Conservation (phyloP, 2,888 invertebrate species). For the Adineta ricciae region DNA sequence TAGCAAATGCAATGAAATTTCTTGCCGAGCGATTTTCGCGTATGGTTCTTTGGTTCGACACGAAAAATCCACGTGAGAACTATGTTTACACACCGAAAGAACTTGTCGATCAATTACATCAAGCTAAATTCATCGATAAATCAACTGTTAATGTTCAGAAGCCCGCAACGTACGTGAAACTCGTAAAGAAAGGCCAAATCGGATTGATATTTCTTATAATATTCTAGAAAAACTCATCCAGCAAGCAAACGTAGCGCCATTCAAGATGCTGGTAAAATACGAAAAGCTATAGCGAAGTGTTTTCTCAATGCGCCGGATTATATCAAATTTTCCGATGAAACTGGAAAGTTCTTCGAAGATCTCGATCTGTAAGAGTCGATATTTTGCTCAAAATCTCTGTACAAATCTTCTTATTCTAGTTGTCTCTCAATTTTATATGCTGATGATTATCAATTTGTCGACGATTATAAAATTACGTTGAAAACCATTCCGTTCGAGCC, state of each 20-base stretch:
- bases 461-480: background rate
- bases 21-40: conserved; percentile 13
- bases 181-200: no score
- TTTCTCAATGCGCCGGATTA: background rate
- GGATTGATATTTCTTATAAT: no score
- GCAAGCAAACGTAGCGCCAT: background rate
- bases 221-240: background rate
- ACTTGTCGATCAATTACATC: background rate
- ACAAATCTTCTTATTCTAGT: background rate
- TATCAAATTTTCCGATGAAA: background rate
- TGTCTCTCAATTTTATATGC: background rate
- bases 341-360: background rate
- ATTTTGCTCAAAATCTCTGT: background rate
- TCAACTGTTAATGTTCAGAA: background rate
- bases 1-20: background rate
- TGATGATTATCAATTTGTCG: conserved; percentile 7
- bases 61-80: background rate
- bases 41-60: background rate
- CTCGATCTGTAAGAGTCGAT: background rate
- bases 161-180: background rate
- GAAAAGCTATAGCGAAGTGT: background rate
- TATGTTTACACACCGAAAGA: background rate
- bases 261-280: background rate
- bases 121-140: conserved; percentile 4
- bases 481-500: conserved; percentile 5